Evolutionary conservation across 2,888 invertebrate genomes (phyloP), one percentile per base, ranked within the genome.

Genomic region (Tromatobia lineatoria): DNA sequence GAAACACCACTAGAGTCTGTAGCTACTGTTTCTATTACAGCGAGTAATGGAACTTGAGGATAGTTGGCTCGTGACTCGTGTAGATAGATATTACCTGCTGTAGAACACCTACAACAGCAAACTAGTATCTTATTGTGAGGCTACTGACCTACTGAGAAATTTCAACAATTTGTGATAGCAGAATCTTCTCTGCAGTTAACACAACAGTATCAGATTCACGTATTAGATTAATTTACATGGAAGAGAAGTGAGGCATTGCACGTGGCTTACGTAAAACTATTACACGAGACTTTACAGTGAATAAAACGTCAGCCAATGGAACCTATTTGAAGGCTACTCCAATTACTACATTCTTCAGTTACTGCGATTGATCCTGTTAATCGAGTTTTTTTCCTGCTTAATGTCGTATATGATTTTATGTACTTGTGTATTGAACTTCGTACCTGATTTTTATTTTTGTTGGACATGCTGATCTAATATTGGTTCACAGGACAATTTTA

Each of bases 81-180:
- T 57, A 57, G 25, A 25, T 38, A 38, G 38, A 38, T 38, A 38
- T 38, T 38, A 57, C 23, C 11, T 13, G 25, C 25, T 57, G n/a
- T 57, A 25, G 25, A 13, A 25, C 15, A 57, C 25, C 23, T 4
- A 25, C 11, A 13, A 25, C 18, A 57, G 20, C 52, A 10, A 25
- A 57, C 25, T 57, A 25, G 23, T 57, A 25, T 57, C 25, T 57
- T 15, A 23, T 13, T 20, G 13, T n/a, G n/a, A 50, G 57, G 57
- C 57, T 57, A 57, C 57, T 57, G 57, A 57, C 57, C 57, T 25
- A 57, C 57, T 57, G 25, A 57, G 25, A 25, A 25, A 57, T 57
- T 57, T 23, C 57, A 57, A 11, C 23, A 25, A 57, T 57, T 57
- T 57, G 25, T 25, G 25, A 57, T 57, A 57, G 13, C 57, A 25